Conservation (phyloP, 2,113 vertebrate genomes). For the Periophthalmodon schlosseri region DNA sequence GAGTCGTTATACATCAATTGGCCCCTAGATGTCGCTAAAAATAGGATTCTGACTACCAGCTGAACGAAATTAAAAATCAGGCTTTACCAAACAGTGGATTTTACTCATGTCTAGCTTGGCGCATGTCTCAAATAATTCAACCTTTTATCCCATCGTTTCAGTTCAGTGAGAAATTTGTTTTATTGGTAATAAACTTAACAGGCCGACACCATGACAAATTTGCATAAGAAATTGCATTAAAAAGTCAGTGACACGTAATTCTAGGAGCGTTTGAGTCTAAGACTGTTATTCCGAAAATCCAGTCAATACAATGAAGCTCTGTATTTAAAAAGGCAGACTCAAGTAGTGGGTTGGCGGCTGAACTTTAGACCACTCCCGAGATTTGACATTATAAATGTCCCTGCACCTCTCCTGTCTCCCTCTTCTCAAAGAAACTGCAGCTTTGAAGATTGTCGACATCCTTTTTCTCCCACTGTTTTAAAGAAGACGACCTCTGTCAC, state of each 20-base stretch:
- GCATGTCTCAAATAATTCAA: background rate
- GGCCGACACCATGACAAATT: background rate
- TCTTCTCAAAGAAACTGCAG: background rate
- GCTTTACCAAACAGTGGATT: background rate
- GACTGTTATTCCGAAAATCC: background rate
- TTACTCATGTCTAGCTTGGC: background rate
- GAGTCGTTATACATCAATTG: background rate
- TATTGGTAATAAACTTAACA: no score
- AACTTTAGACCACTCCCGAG: constrained; percentile 19
- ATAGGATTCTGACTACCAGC: background rate
- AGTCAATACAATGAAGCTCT: background rate
- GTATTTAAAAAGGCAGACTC: background rate
- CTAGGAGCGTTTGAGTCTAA: background rate
- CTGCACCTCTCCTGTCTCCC: no score
- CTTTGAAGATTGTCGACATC: background rate
- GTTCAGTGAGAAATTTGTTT: background rate
- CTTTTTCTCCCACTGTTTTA: background rate
- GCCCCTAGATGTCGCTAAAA: background rate
- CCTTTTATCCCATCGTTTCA: background rate
- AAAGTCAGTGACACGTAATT: background rate
- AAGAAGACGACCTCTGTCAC: background rate
- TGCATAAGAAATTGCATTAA: background rate
- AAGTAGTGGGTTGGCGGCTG: constrained; percentile 3
- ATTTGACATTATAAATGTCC: constrained; percentile 24
- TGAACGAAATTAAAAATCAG: background rate